Evolutionary conservation across 2,888 invertebrate species (phyloP).

Genomic region (Ennomos quercinarius): DNA sequence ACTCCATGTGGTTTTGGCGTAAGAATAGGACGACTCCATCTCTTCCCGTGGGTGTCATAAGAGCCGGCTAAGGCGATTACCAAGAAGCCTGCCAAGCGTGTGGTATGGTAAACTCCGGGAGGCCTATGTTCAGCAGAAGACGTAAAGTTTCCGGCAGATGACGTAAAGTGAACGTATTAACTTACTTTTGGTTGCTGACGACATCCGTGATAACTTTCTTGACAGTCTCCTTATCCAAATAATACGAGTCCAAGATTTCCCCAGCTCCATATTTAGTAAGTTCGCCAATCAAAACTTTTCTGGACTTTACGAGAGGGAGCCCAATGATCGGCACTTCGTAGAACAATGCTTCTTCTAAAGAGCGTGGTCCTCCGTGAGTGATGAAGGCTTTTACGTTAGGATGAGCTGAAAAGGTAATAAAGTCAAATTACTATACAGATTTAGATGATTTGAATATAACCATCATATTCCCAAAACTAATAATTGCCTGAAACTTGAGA

Average conservation of each 20-base stretch:
- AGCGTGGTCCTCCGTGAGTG: conserved; percentile 74
- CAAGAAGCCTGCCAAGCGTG: no score
- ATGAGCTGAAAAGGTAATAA: conserved; percentile 61
- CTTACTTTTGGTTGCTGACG: conserved; percentile 63
- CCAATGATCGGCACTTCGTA: conserved; percentile 75
- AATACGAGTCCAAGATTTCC: conserved; percentile 68
- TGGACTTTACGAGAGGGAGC: conserved; percentile 66
- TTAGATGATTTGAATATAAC: not conserved
- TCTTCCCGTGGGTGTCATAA: no score
- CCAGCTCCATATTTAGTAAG: conserved; percentile 70
- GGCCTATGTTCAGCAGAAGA: no score
- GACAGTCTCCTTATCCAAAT: conserved; percentile 65
- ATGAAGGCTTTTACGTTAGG: conserved; percentile 75
- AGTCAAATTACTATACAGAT: not conserved
- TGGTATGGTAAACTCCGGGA: no score
- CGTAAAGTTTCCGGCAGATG: no score
- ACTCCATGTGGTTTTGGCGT: no score
- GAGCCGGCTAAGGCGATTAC: no score
- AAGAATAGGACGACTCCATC: no score
- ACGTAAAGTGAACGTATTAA: conserved; percentile 3
- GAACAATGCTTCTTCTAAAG: conserved; percentile 78
- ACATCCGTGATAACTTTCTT: conserved; percentile 62
- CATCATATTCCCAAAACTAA: no score
- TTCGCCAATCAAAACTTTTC: conserved; percentile 69
- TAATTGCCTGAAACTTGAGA: no score